Evolutionary conservation across 2,797 vertebrate genomes (phyloP), one percentile per base, ranked within the genome.

Genomic region (Thaleichthys pacificus): DNA sequence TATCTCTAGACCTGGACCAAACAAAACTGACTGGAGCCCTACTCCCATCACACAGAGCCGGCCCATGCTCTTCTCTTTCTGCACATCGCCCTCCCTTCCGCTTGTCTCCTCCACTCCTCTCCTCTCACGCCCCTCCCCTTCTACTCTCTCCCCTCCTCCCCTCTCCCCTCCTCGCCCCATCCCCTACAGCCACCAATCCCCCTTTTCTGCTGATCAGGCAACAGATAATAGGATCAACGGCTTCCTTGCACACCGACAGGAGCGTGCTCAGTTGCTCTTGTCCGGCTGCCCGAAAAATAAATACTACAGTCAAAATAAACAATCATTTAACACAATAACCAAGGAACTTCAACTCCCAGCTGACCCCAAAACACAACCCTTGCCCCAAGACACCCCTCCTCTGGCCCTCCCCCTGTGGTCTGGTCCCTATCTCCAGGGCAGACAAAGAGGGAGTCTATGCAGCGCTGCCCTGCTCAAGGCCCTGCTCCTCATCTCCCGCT

Each of bases 201-300:
- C 32, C 69, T 77, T 79, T 84, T 85, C 54, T 81, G 82, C 71
- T 83, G 82, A 89, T 89, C 47, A 49, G 42, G 54, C 75, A 72
- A 62, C 65, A 79, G 74, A 86, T 86, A 87, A 87, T 71, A 74
- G 71, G 73, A 88, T 85, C 78, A 83, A 74, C 58, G 71, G 77
- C 78, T 77, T 75, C 67, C 71, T 70, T 71, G 70, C 79, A 75
- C 70, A 75, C 75, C 62, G 81, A 66, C 74, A 74, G 64, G 64
- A 78, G 77, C 30, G 19, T 75, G 73, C 66, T 71, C 62, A 72
- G 63, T 49, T 65, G 67, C 71, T 73, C 73, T 76, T 75, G 63
- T 68, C 70, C 70, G 79, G 72, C 78, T 70, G 75, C 63, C 82
- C 63, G 54, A 66, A 77, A 49, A 38, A 51, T 8, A 71, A 72